Conservation (phyloP, 1,140 invertebrate species). For the Plectus sambesii region DNA sequence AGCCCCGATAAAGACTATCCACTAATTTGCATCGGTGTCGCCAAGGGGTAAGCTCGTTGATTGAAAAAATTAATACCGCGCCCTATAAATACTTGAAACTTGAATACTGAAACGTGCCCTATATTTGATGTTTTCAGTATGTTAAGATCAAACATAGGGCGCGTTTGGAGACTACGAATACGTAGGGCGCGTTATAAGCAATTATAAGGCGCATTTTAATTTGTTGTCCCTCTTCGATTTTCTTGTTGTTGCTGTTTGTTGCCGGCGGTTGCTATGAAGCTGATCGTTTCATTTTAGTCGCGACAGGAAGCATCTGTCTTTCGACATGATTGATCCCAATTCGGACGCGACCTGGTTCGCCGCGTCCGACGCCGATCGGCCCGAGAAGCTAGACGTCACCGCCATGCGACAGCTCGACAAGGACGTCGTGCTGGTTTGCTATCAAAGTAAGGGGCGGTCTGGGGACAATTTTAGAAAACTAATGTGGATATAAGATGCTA, state of each 20-base stretch:
- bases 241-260: slow-evolving; percentile 13
- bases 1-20: slow-evolving; percentile 91
- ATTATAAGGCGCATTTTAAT: no score
- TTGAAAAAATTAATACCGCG: slow-evolving; percentile 18
- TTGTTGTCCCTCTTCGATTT: no score
- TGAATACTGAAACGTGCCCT: no score
- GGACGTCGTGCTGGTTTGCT: slow-evolving; percentile 15
- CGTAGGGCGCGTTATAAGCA: no score
- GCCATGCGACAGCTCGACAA: slow-evolving; percentile 23
- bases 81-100: no score
- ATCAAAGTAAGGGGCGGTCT: slow-evolving; percentile 13
- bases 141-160: no score
- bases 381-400: slow-evolving; percentile 41
- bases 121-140: no score
- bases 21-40: no score
- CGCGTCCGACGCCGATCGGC: slow-evolving; percentile 56
- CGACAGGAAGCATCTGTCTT: slow-evolving; percentile 65
- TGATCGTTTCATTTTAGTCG: no score
- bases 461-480: no score
- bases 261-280: slow-evolving; percentile 18
- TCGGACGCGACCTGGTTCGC: slow-evolving; percentile 25
- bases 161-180: no score
- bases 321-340: slow-evolving; percentile 84
- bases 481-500: no score
- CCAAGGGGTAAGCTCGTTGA: slow-evolving; percentile 30